A percentile compares a stretch with the other conserved stretches of the same genome.
phyloP scores from a whole-genome alignment of 2,888 invertebrate species.

The Tolmerus cingulatus region DNA sequence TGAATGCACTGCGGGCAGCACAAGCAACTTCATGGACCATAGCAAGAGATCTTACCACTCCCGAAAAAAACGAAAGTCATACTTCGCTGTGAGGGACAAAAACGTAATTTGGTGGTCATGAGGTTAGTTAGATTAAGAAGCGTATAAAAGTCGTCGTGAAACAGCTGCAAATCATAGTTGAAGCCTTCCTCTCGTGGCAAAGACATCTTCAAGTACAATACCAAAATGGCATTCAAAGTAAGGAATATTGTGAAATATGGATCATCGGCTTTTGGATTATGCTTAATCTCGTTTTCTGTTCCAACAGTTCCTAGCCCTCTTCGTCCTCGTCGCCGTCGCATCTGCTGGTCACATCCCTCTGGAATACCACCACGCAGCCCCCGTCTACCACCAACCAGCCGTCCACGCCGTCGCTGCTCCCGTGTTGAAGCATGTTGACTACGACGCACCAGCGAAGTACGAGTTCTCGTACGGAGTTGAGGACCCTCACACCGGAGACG shows the following conservation, averaged over 20 bases:
- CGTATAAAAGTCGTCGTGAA: slow-evolving; percentile 19
- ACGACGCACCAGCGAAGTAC: slow-evolving; percentile 56
- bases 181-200: neutral
- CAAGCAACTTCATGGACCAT: neutral
- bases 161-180: slow-evolving; percentile 6
- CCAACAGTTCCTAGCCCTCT: neutral
- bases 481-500: slow-evolving; percentile 65
- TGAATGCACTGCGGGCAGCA: neutral
- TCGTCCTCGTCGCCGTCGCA: neutral
- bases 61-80: slow-evolving; percentile 39
- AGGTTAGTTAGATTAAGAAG: neutral
- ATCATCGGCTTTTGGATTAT: neutral
- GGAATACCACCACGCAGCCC: neutral
- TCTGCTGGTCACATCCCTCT: neutral
- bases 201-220: neutral
- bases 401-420: slow-evolving; percentile 26
- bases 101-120: slow-evolving; percentile 32
- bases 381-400: neutral
- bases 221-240: neutral
- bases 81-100: slow-evolving; percentile 1
- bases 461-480: slow-evolving; percentile 63
- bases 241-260: neutral
- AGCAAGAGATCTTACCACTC: neutral
- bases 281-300: neutral
- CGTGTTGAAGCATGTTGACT: slow-evolving; percentile 45